These are phyloP conservation scores for Crenuchus spilurus DNA, from an alignment of 2,797 vertebrate genomes.

Conservation along the genomic window DNA sequence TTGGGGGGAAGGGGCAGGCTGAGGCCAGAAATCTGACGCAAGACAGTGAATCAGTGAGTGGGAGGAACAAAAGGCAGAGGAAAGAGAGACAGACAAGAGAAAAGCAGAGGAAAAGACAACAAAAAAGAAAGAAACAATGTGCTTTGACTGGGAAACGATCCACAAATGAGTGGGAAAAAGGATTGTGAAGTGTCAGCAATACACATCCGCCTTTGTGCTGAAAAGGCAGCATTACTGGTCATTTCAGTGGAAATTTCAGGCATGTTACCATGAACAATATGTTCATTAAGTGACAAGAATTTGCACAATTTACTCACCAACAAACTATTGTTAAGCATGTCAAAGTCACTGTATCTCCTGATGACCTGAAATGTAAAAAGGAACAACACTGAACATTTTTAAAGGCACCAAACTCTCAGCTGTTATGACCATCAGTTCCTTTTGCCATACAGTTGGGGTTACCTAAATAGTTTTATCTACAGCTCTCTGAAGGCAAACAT, in stretches of 20 bases:
- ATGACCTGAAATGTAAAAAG: slow-evolving; percentile 85
- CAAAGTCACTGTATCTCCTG: slow-evolving; percentile 97
- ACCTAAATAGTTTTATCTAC: too few species aligned
- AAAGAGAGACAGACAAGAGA: neutral
- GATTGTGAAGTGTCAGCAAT: slow-evolving; percentile 62
- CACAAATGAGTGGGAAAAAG: slow-evolving; percentile 37
- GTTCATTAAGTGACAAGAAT: neutral
- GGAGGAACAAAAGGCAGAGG: neutral
- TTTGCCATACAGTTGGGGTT: too few species aligned
- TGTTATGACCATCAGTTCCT: too few species aligned
- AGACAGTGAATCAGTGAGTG: neutral
- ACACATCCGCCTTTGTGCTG: slow-evolving; percentile 56
- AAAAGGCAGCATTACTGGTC: neutral
- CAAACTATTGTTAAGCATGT: slow-evolving; percentile 91
- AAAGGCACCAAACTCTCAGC: neutral
- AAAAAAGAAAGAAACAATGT: neutral
- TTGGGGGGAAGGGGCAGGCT: slow-evolving; percentile 94
- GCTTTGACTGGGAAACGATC: slow-evolving; percentile 6
- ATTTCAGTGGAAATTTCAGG: neutral
- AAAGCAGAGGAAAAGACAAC: neutral
- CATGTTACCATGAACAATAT: neutral
- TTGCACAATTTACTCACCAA: slow-evolving; percentile 81
- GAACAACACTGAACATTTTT: neutral
- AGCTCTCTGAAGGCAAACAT: too few species aligned
- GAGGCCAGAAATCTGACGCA: slow-evolving; percentile 85